These are phyloP conservation scores for Seriola aureovittata DNA, from an alignment of 2,113 vertebrate genomes.

Conservation along the genomic window DNA sequence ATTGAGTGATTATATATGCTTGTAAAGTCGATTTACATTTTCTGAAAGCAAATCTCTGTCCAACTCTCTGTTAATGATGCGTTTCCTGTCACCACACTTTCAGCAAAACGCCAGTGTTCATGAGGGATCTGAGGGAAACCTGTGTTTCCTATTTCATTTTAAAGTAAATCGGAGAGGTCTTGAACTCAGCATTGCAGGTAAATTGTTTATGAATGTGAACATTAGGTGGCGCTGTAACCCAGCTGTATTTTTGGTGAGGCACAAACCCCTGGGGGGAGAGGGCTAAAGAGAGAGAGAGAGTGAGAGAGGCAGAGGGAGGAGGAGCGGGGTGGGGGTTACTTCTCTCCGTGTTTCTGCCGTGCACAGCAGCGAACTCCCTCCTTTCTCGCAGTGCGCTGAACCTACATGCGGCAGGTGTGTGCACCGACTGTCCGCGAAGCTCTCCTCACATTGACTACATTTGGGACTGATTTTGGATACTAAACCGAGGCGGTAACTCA, in stretches of 20 bases:
- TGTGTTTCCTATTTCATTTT: too few relatives aligned
- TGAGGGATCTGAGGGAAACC: neutral
- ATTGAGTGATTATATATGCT: neutral
- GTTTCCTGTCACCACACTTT: neutral
- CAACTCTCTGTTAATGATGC: neutral
- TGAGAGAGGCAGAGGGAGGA: constrained; percentile 28
- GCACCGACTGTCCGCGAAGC: constrained; percentile 34
- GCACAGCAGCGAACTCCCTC: constrained; percentile 52
- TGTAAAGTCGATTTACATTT: neutral
- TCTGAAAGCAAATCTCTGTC: neutral
- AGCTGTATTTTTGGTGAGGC: constrained; percentile 14
- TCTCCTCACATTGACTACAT: constrained; percentile 37
- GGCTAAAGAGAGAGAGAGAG: constrained; percentile 22
- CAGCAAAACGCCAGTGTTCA: neutral
- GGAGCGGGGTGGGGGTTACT: constrained; percentile 1
- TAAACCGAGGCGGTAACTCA: constrained; percentile 31
- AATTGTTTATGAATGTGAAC: neutral
- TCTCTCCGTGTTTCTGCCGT: constrained; percentile 17
- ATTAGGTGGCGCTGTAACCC: constrained; percentile 73
- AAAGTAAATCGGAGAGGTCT: neutral
- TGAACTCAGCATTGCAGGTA: neutral
- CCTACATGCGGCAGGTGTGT: constrained; percentile 67
- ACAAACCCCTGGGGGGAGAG: constrained; percentile 39
- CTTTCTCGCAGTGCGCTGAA: constrained; percentile 45
- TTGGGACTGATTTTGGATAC: constrained; percentile 25